phyloP scores from a whole-genome alignment of 2,113 vertebrate genomes.

The Scophthalmus maximus region DNA sequence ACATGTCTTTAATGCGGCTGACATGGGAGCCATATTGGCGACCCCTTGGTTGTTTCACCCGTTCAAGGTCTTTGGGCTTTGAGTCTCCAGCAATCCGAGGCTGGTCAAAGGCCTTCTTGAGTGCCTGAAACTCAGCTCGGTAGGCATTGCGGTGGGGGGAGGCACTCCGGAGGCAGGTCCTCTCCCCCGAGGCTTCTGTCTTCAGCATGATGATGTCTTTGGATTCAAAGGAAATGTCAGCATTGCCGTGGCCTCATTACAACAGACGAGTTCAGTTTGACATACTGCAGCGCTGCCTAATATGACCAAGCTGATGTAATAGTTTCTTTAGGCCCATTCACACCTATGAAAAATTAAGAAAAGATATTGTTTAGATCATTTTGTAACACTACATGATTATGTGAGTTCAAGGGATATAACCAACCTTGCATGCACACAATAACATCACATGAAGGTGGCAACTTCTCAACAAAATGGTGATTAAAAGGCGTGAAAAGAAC shows the following conservation, averaged over 20 bases:
- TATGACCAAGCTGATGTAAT: slow-evolving; percentile 35
- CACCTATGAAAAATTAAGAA: slow-evolving; percentile 57
- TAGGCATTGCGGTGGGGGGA: slow-evolving; percentile 99
- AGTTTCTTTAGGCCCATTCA: slow-evolving; percentile 50
- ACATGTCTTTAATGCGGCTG: slow-evolving; percentile 98
- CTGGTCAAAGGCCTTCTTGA: slow-evolving; percentile 98
- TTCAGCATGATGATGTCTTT: slow-evolving; percentile 94
- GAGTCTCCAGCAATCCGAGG: slow-evolving; percentile 87
- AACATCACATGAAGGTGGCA: too few species aligned
- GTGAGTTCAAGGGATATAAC: slow-evolving; percentile 1
- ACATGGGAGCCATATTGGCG: slow-evolving; percentile 97
- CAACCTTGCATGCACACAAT: too few species aligned
- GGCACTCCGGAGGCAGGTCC: slow-evolving; percentile 94
- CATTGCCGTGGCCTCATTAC: slow-evolving; percentile 80
- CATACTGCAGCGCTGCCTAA: slow-evolving; percentile 40
- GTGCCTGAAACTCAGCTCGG: slow-evolving; percentile 96
- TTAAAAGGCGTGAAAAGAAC: too few species aligned
- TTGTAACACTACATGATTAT: background rate
- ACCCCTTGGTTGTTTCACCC: slow-evolving; percentile 89
- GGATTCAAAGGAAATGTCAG: slow-evolving; percentile 81
- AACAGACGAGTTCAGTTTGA: slow-evolving; percentile 42
- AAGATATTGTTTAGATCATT: slow-evolving; percentile 24
- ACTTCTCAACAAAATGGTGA: too few species aligned
- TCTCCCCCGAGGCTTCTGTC: slow-evolving; percentile 94
- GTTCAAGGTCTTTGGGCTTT: slow-evolving; percentile 88